Base-by-base conservation (phyloP, 2,113 vertebrate species). In the Caranx ignobilis region DNA sequence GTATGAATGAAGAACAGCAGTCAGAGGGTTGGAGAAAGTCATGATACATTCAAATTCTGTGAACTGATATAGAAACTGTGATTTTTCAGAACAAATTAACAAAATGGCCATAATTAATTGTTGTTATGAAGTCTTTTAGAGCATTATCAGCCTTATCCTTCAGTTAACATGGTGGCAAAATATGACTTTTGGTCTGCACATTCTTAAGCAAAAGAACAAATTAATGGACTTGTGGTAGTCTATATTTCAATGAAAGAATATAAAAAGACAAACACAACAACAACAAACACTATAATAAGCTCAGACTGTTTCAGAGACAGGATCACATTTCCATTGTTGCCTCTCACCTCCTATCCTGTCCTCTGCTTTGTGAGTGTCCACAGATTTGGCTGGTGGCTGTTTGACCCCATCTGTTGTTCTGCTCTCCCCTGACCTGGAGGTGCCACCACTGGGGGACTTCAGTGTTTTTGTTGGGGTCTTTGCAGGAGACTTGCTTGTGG, bases 281-380 rank as follows among this genome's bases (percentile, higher is more conserved):
- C 8, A 34, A 66, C 19, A 59, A 26, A 59, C 6, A 57, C 12
- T 8, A 10, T 19, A 21, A 57, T 55, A 18, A 13, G 48, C 8
- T 69, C 3, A 41, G 15, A 41, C 6, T 7, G 34, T 37, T 34
- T 35, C 11, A 11, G 31, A 48, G 47, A 47, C 3, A 13, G 32
- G 6, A 18, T 47, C 26, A 32, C 3, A 57, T 77, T 62, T 41
- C 21, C 12, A 57, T 15, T 15, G 7, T 54, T 34, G 35, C 60
- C 39, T 75, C 95, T 94, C 88, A 99, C 97, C 97, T 90, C 85
- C 1, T 47, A 94, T 83, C 91, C 96, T 98, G 1, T 98, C 98
- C 67, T 99, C 98, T 34, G 86, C 79, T 87, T 96, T 98, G 52
- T 95, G 81, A 10, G 88, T 3, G 50, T 98, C 97, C n/a, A 92